Evolutionary conservation across 2,888 invertebrate species (phyloP).

Genomic region (Rhagium mordax): DNA sequence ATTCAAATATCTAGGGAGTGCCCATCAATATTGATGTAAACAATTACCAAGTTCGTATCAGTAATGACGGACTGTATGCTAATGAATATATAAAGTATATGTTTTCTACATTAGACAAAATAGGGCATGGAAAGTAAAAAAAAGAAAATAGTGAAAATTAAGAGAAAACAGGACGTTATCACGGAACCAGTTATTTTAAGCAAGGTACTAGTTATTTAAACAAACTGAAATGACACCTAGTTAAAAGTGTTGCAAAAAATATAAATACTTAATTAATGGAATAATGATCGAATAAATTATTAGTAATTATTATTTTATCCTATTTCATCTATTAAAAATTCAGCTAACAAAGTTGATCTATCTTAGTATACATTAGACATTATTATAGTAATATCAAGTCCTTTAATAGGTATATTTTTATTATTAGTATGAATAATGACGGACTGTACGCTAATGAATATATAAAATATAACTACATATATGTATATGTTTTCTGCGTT

Average conservation of each 20-base stretch:
- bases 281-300: background rate
- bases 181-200: conserved; percentile 42
- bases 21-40: background rate
- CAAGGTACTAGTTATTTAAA: background rate
- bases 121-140: conserved; percentile 55
- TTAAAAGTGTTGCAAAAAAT: background rate
- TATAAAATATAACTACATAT: no score
- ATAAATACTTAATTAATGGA: no score
- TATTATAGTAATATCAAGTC: no score
- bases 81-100: conserved; percentile 37
- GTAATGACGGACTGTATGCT: conserved; percentile 28
- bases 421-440: background rate
- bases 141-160: conserved; percentile 41
- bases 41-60: background rate
- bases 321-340: no score
- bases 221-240: background rate
- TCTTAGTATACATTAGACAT: no score
- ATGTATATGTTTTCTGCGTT: conserved; percentile 41
- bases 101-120: conserved; percentile 49
- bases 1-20: background rate
- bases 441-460: conserved; percentile 39
- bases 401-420: no score
- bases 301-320: background rate
- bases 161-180: conserved; percentile 41
- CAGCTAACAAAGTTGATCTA: no score